Conservation (phyloP, 2,797 vertebrate species). For the Florisuga fusca region DNA sequence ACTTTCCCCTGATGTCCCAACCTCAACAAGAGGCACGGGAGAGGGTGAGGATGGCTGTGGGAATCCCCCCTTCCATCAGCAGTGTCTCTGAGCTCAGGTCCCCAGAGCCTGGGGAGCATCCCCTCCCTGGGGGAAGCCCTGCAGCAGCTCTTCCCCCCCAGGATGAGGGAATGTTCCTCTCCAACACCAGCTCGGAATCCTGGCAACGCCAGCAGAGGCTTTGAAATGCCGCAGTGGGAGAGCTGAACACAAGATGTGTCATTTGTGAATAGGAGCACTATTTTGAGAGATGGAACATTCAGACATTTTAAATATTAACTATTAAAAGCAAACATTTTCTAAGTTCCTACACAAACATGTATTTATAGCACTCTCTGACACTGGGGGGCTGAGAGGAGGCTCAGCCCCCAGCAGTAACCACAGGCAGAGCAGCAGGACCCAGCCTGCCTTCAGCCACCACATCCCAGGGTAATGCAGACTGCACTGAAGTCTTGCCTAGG, state of each 20-base stretch:
- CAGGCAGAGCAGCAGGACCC: background rate
- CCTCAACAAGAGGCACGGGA: background rate
- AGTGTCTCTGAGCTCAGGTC: background rate
- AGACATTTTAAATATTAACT: slow-evolving; percentile 62
- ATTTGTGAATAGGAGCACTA: slow-evolving; percentile 27
- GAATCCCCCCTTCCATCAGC: background rate
- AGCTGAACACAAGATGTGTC: slow-evolving; percentile 3
- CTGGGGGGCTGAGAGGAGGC: background rate
- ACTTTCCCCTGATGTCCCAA: fast-evolving
- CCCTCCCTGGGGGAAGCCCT: background rate
- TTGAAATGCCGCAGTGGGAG: slow-evolving; percentile 22
- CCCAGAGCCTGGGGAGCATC: background rate
- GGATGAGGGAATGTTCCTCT: background rate
- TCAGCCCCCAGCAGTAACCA: background rate
- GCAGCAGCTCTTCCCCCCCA: background rate
- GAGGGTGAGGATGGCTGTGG: background rate
- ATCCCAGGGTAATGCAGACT: background rate
- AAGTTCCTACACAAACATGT: slow-evolving; percentile 38
- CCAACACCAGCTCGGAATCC: background rate
- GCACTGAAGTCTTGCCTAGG: background rate
- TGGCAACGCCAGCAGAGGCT: background rate
- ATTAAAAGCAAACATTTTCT: slow-evolving; percentile 48
- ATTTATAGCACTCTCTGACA: slow-evolving; percentile 15
- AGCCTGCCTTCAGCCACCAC: background rate
- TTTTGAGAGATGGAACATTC: slow-evolving; percentile 18